Base-by-base conservation (phyloP, 1,140 invertebrate genomes). In the Fopius arisanus region DNA sequence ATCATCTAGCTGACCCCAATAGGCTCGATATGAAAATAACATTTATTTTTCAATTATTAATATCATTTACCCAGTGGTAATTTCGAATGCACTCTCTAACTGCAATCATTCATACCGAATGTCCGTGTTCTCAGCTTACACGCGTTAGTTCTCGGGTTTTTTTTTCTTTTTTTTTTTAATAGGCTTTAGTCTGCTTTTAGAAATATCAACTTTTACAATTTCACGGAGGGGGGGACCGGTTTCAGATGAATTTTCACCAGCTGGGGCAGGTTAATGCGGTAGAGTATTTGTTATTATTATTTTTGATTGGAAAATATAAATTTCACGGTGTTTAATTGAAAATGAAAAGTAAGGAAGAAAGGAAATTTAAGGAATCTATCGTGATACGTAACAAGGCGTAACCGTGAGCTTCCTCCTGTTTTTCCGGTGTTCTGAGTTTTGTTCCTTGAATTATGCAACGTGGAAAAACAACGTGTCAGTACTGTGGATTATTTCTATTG, bases 181-280 rank as follows among this genome's bases (percentile, higher is more conserved):
- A 2, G 7, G 7, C 9, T 59, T 59, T 59, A 26, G 23, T 23
- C 54, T 23, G 21, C 54, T 59, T 59, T 59, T 26, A 59, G 54
- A 59, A 59, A 59, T 59, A 59, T 59, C 54, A 59, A 59, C 54
- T 59, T 59, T 59, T 59, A 59, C 54, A 23, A 19, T 48, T 48
- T n/a, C 14, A 19, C 16, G 43, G 43, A n/a, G 43, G 43, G n/a
- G 14, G 16, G 16, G n/a, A 48, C 43, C 43, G 43, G 43, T 48
- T 48, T 48, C 5, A 48, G 43, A 37, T 37, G 12, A 48, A 48
- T 48, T 48, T 48, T 19, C 43, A 48, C 43, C 16, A 48, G 43
- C 14, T 48, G 14, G 2, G 43, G n/a, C 14, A 16, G 43, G 2
- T 37, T 37, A 37, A 37, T 12, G 33, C 33, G 9, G 33, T 19